Percentiles rank a stretch among this genome's conserved stretches.
Conservation (phyloP, 2,797 vertebrate species). For the Numenius phaeopus region DNA sequence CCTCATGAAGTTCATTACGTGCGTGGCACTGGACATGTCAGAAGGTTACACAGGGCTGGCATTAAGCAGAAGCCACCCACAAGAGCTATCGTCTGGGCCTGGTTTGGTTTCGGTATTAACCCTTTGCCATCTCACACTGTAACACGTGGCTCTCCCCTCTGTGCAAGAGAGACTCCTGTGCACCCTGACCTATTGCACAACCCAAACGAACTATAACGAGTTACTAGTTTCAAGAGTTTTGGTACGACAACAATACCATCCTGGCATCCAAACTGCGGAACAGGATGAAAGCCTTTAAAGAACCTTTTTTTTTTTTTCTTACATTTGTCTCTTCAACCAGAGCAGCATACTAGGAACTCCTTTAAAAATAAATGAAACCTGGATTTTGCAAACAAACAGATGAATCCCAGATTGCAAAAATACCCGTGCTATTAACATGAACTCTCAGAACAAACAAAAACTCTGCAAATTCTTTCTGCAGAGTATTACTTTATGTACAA, state of each 20-base stretch:
- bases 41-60: not conserved
- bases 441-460: not conserved
- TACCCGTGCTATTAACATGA: not conserved
- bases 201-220: not conserved
- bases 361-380: not conserved
- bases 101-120: rapidly evolving
- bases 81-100: not conserved
- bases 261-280: not conserved
- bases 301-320: not conserved
- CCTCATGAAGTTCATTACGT: not conserved
- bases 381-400: not conserved
- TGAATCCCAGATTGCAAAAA: not conserved
- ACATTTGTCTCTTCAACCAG: not conserved
- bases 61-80: not conserved
- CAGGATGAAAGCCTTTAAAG: not conserved
- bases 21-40: not conserved
- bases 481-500: not conserved
- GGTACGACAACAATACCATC: not conserved
- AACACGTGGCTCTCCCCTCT: not conserved
- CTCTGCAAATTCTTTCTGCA: not conserved
- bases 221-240: not conserved
- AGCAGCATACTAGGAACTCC: not conserved
- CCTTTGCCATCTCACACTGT: rapidly evolving
- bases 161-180: not conserved
- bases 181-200: not conserved